Percentiles rank a stretch among this genome's conserved stretches.
phyloP scores from a whole-genome alignment of 2,888 invertebrate genomes.

The Molorchus minor region DNA sequence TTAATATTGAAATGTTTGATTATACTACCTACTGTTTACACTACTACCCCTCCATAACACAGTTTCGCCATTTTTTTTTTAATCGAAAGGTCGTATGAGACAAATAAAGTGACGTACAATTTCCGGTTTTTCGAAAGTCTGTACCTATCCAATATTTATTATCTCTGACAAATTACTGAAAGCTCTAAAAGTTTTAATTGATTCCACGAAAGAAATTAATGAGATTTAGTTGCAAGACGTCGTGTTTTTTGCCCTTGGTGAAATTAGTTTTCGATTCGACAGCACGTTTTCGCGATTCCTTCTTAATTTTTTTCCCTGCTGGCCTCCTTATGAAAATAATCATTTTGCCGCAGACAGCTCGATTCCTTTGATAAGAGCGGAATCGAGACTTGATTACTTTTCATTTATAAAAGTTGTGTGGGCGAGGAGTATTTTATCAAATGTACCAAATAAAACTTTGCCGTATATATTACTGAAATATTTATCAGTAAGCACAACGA shows the following conservation, averaged over 20 bases:
- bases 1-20: no score
- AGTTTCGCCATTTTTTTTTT: no score
- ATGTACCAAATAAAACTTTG: no score
- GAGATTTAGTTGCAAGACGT: constrained; percentile 44
- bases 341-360: not conserved
- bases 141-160: constrained; percentile 31
- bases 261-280: constrained; percentile 38
- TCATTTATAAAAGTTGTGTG: no score
- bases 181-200: constrained; percentile 51
- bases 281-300: constrained; percentile 4
- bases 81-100: not conserved
- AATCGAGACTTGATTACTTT: constrained; percentile 5
- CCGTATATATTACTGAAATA: no score
- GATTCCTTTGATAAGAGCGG: not conserved
- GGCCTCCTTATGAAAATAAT: not conserved
- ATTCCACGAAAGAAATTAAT: constrained; percentile 49
- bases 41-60: no score
- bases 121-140: not conserved
- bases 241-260: constrained; percentile 38
- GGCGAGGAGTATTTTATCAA: no score
- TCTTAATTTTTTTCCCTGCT: not conserved
- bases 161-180: constrained; percentile 50
- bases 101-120: not conserved
- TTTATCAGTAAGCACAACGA: no score
- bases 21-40: no score